These are phyloP conservation scores for Mormyrus hasselquistii DNA, from an alignment of 2,797 vertebrate genomes.

Conservation along the genomic window DNA sequence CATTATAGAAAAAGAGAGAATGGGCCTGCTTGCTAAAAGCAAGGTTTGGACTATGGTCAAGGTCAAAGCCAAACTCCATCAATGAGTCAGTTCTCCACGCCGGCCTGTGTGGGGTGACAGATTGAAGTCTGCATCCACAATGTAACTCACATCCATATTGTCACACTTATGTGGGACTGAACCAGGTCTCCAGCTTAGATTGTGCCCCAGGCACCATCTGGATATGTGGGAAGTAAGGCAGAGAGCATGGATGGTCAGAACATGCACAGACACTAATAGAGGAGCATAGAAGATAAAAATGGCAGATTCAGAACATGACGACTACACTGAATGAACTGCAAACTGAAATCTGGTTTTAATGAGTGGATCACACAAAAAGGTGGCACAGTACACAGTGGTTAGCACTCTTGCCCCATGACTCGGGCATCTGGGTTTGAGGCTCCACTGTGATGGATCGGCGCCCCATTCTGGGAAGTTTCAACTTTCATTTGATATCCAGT, in stretches of 20 bases:
- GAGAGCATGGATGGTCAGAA: background rate
- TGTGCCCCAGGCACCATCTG: too few relatives aligned
- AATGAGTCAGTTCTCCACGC: too few relatives aligned
- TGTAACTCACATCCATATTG: too few relatives aligned
- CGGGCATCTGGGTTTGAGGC: too few relatives aligned
- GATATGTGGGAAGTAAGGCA: too few relatives aligned
- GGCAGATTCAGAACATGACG: background rate
- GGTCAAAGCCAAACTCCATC: background rate
- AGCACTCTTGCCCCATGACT: too few relatives aligned
- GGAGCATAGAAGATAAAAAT: background rate
- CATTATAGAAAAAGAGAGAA: background rate
- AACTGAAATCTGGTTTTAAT: background rate
- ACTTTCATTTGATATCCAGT: background rate
- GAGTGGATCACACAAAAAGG: background rate
- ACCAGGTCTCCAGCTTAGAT: too few relatives aligned
- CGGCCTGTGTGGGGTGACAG: too few relatives aligned
- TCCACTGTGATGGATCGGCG: too few relatives aligned
- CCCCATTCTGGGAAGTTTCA: background rate
- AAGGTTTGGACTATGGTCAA: background rate
- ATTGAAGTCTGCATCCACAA: too few relatives aligned
- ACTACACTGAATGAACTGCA: background rate
- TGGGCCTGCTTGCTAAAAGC: background rate
- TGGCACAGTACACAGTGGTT: too few relatives aligned
- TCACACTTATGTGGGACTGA: too few relatives aligned
- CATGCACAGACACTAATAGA: background rate